Conservation (phyloP, 2,888 invertebrate genomes). For the Plebejus melissa region DNA sequence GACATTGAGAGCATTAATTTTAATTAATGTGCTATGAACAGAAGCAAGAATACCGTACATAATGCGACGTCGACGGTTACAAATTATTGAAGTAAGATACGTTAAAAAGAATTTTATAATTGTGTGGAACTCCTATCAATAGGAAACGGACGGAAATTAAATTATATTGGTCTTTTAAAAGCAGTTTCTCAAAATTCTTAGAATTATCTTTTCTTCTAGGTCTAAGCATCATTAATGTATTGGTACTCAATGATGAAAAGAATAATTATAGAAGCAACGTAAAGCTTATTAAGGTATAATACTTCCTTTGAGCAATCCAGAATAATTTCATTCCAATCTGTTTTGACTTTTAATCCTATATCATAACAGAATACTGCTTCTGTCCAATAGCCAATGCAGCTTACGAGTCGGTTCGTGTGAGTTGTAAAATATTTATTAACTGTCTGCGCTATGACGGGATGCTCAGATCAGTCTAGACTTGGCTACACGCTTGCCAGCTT, state of each 20-base stretch:
- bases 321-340: not conserved
- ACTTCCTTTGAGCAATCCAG: too few species aligned
- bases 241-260: too few species aligned
- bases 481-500: conserved; percentile 13
- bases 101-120: not conserved
- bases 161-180: too few species aligned
- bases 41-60: not conserved
- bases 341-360: not conserved
- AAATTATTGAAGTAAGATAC: not conserved
- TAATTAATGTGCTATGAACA: conserved; percentile 9
- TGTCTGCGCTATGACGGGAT: conserved; percentile 5
- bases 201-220: too few species aligned
- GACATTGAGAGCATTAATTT: conserved; percentile 13
- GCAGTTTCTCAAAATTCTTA: too few species aligned
- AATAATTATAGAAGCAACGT: too few species aligned
- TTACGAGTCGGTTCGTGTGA: not conserved
- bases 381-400: conserved; percentile 6
- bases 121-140: too few species aligned
- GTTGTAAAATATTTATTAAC: conserved; percentile 6
- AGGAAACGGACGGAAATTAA: too few species aligned
- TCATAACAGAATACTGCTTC: not conserved
- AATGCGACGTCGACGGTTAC: not conserved
- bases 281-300: too few species aligned
- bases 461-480: conserved; percentile 25
- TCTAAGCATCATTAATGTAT: too few species aligned